Base-by-base conservation (phyloP, 2,797 vertebrate species). In the Serranus cabrilla region DNA sequence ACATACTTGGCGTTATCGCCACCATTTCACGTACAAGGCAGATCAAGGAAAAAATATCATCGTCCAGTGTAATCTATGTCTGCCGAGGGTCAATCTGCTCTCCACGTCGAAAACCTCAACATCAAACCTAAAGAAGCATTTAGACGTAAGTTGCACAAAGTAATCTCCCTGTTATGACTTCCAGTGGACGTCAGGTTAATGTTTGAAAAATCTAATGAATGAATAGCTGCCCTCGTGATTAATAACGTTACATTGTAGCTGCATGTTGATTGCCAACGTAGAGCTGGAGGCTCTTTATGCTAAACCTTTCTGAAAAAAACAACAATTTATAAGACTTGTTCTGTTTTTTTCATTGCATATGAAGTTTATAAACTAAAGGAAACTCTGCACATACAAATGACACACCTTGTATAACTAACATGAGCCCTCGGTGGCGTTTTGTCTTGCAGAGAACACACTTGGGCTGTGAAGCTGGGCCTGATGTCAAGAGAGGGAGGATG, bases 21-120 rank as follows among this genome's bases (percentile, higher is more conserved):
- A 94, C 92, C 93, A 94, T 93, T 94, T 94, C 86, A 90, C 91
- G 74, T 93, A 93, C 92, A 94, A 93, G 92, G 93, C 91, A 86
- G 92, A 93, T 83, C 91, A 94, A 59, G 92, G 93, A 4, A 94
- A 94, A 88, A 94, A 94, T 91, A 93, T 94, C 88, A 91, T 92
- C 91, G 94, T 94, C 39, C 92, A 94, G 79, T 94, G 94, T 92
- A 94, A 94, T 92, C 91, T 94, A 50, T 94, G 94, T 47, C 77
- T 92, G 78, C 93, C 93, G 64, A 93, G 91, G 87, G 91, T 93
- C 10, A 93, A 94, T 50, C 90, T 94, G 79, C 87, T 94, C 9
- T 94, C 93, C 86, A 93, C 93, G 70, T 93, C 93, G 64, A 94
- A 93, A 89, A 92, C 90, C 37, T 94, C 93, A 14, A 94, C 93